phyloP scores from a whole-genome alignment of 2,113 vertebrate species.

The Ammodytes marinus region DNA sequence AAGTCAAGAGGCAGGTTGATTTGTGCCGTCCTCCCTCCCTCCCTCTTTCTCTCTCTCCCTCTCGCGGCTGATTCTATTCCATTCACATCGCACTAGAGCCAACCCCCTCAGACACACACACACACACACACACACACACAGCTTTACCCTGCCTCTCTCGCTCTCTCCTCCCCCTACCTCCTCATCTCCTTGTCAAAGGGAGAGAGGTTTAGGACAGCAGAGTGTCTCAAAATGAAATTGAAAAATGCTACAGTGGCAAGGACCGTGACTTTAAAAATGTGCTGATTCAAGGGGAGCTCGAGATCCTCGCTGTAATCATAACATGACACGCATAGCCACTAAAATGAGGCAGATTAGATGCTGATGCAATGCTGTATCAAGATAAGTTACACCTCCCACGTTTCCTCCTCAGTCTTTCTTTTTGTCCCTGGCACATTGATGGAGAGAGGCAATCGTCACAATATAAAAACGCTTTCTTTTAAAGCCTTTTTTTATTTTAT shows the following conservation, averaged over 20 bases:
- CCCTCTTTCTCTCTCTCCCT: conserved; percentile 67
- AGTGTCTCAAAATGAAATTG: conserved; percentile 35
- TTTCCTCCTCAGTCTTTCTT: background rate
- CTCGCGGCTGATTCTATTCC: conserved; percentile 79
- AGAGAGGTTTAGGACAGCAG: conserved; percentile 70
- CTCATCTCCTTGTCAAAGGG: conserved; percentile 66
- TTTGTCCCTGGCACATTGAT: background rate
- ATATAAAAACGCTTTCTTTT: conserved; percentile 15
- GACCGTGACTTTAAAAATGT: conserved; percentile 10
- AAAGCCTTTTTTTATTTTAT: conserved; percentile 8
- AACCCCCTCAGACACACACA: conserved; percentile 76
- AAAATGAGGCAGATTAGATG: conserved; percentile 7
- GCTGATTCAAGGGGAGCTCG: conserved; percentile 10
- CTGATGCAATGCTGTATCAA: conserved; percentile 43
- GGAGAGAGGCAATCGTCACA: conserved; percentile 36
- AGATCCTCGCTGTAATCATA: background rate
- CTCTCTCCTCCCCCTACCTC: conserved; percentile 52
- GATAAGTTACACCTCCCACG: background rate
- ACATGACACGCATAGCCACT: background rate
- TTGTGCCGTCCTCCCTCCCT: conserved; percentile 74
- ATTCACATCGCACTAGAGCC: conserved; percentile 86
- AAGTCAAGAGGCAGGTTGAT: conserved; percentile 86
- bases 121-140: conserved; percentile 33
- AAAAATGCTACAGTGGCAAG: conserved; percentile 28
- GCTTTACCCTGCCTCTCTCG: conserved; percentile 48